Percentiles rank a stretch among this genome's conserved stretches.
These are phyloP conservation scores for Opisthograptis luteolata DNA, from an alignment of 2,888 invertebrate genomes.

Conservation along the genomic window DNA sequence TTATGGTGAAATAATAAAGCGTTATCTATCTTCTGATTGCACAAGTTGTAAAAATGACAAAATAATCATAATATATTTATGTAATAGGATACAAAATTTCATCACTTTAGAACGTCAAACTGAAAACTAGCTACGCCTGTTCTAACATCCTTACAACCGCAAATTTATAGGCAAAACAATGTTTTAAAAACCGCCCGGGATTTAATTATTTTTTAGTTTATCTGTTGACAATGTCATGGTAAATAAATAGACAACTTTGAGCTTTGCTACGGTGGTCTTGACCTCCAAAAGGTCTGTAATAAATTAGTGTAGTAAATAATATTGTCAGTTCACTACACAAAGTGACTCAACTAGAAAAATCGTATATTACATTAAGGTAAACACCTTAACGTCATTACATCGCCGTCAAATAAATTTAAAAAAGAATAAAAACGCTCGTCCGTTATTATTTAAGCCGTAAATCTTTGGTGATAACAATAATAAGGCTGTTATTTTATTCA, in stretches of 20 bases:
- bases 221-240: conserved; percentile 7
- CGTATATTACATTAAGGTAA: conserved; percentile 30
- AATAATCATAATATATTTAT: too few relatives aligned
- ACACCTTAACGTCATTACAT: conserved; percentile 29
- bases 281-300: conserved; percentile 10
- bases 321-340: neutral
- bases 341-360: conserved; percentile 24
- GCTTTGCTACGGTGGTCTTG: conserved; percentile 3
- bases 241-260: conserved; percentile 16
- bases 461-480: conserved; percentile 47
- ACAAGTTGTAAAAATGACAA: too few relatives aligned
- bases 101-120: too few relatives aligned
- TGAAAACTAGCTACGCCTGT: too few relatives aligned
- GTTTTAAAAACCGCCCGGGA: too few relatives aligned
- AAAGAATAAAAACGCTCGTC: conserved; percentile 35
- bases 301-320: conserved; percentile 13
- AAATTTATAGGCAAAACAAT: too few relatives aligned
- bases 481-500: conserved; percentile 52
- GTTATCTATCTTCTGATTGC: too few relatives aligned
- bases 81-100: too few relatives aligned
- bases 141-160: too few relatives aligned
- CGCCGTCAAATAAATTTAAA: conserved; percentile 34
- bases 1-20: too few relatives aligned
- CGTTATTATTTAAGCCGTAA: conserved; percentile 45
- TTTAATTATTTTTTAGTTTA: conserved; percentile 2